A percentile compares a stretch with the other conserved stretches of the same genome.
Evolutionary conservation across 1,140 invertebrate genomes (phyloP).

Genomic region (Eurytemora carolleeae): DNA sequence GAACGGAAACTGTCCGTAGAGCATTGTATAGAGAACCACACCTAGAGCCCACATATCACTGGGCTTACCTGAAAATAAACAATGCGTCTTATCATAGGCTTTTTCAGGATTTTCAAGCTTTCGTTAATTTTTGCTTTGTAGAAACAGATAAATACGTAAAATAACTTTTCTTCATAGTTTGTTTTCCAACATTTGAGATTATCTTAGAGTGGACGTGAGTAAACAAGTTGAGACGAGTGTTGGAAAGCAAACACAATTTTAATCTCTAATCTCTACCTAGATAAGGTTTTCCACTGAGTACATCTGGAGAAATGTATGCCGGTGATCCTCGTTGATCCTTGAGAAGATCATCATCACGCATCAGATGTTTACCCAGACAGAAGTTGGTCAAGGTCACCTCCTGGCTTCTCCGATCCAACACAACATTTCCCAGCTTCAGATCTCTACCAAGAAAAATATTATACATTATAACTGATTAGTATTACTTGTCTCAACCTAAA

Average conservation of each 20-base stretch:
- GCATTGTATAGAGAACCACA: conserved; percentile 59
- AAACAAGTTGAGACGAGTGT: not conserved
- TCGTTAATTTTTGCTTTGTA: no score
- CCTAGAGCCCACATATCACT: conserved; percentile 71
- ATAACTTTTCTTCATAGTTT: no score
- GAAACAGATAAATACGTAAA: no score
- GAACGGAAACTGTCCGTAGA: conserved; percentile 70
- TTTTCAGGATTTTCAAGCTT: no score
- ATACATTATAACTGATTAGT: no score
- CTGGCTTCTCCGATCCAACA: conserved; percentile 45
- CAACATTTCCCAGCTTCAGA: conserved; percentile 57
- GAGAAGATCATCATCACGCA: conserved; percentile 47
- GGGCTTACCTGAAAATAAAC: no score
- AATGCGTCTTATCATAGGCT: no score
- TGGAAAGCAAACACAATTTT: no score
- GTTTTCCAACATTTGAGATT: conserved; percentile 18
- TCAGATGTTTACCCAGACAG: conserved; percentile 54
- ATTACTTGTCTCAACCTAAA: no score
- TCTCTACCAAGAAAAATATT: no score
- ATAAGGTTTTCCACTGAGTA: conserved; percentile 50
- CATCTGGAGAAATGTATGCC: conserved; percentile 64
- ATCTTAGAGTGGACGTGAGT: not conserved
- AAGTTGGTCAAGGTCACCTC: conserved; percentile 57
- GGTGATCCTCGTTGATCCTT: conserved; percentile 61
- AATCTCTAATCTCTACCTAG: conserved; percentile 27